Evolutionary conservation across 2,797 vertebrate genomes (phyloP).

Genomic region (Crenichthys baileyi): DNA sequence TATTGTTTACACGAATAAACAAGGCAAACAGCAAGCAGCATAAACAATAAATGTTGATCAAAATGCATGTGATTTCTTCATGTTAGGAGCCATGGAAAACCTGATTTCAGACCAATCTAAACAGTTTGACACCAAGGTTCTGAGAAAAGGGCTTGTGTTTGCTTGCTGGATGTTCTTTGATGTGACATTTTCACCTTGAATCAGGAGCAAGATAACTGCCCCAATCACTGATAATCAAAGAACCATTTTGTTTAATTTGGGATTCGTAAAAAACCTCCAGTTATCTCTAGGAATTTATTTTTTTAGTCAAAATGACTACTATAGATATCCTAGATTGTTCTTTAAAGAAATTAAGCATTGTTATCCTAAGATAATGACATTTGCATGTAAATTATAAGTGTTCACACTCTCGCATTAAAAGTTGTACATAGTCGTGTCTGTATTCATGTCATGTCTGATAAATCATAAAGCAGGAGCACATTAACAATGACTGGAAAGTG

Average conservation of each 20-base stretch:
- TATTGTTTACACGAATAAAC: background rate
- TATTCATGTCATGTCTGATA: constrained; percentile 10
- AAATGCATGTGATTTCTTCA: background rate
- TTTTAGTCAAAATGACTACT: background rate
- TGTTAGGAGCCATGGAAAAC: background rate
- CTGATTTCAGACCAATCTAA: background rate
- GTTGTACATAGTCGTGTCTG: constrained; percentile 5
- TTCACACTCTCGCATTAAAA: background rate
- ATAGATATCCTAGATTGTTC: background rate
- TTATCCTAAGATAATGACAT: background rate
- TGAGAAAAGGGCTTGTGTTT: background rate
- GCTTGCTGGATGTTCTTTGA: background rate
- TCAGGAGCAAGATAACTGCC: no score
- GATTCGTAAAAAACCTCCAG: background rate
- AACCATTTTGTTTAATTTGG: background rate
- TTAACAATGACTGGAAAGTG: constrained; percentile 19
- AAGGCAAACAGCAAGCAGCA: background rate
- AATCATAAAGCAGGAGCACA: constrained; percentile 32
- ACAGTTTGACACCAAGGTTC: no score
- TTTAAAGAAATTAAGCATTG: background rate
- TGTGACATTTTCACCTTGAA: background rate
- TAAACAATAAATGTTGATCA: background rate
- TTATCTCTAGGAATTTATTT: background rate
- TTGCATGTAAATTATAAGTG: background rate
- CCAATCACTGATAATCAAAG: no score